phyloP scores from a whole-genome alignment of 2,797 vertebrate species.

The Tadarida brasiliensis region DNA sequence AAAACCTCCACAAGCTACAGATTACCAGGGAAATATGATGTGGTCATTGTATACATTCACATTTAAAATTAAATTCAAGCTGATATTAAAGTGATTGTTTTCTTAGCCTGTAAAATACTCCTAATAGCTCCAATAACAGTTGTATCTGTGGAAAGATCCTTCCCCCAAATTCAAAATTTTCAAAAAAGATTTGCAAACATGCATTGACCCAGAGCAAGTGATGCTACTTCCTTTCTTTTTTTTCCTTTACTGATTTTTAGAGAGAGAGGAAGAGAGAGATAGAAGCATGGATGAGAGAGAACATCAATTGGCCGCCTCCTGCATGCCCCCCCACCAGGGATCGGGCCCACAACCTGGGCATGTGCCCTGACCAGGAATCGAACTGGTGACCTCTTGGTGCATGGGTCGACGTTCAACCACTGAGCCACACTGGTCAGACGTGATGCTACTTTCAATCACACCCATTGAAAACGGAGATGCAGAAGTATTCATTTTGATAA shows the following conservation, averaged over 20 bases:
- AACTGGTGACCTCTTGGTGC: too few relatives aligned
- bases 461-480: background rate
- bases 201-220: background rate
- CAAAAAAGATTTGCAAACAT: background rate
- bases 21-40: background rate
- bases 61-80: background rate
- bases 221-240: background rate
- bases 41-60: background rate
- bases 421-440: background rate
- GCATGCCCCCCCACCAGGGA: too few relatives aligned
- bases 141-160: background rate
- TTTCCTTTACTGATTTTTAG: too few relatives aligned
- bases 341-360: too few relatives aligned
- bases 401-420: too few relatives aligned
- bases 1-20: background rate
- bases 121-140: background rate
- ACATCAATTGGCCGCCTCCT: too few relatives aligned
- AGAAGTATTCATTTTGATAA: background rate
- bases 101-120: background rate
- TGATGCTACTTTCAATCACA: background rate
- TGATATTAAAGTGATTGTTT: background rate
- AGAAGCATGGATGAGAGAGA: too few relatives aligned
- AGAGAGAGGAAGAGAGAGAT: too few relatives aligned
- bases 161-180: background rate
- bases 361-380: too few relatives aligned